phyloP scores from a whole-genome alignment of 2,888 invertebrate species.

The Sicus ferrugineus region DNA sequence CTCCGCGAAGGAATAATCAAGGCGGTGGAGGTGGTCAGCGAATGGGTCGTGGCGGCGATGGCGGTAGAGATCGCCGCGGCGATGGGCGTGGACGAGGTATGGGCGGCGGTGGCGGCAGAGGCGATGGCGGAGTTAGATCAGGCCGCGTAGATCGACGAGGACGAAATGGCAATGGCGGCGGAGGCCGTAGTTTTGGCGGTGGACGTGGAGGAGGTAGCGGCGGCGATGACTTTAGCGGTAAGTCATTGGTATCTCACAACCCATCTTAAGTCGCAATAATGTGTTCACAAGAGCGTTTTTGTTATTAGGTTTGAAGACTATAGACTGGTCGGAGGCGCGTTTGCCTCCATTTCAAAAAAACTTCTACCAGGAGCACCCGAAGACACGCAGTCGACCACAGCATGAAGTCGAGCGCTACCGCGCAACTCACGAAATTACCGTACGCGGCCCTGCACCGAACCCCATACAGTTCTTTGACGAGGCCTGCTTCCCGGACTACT shows the following conservation, averaged over 20 bases:
- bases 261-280: neutral
- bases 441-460: conserved; percentile 77
- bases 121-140: conserved; percentile 48
- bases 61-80: conserved; percentile 40
- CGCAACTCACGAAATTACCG: conserved; percentile 74
- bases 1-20: conserved; percentile 39
- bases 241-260: conserved; percentile 9
- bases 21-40: conserved; percentile 44
- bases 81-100: conserved; percentile 36
- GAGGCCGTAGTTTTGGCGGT: conserved; percentile 94
- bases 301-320: conserved; percentile 65
- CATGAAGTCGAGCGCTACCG: conserved; percentile 77
- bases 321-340: conserved; percentile 68
- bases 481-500: conserved; percentile 79
- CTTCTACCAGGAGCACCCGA: conserved; percentile 79
- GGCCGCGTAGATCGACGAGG: conserved; percentile 52
- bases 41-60: conserved; percentile 43
- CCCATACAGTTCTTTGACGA: conserved; percentile 83
- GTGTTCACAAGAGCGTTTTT: neutral
- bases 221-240: conserved; percentile 66
- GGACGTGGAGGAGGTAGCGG: conserved; percentile 64
- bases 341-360: conserved; percentile 80
- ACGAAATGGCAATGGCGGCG: conserved; percentile 57
- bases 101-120: conserved; percentile 34
- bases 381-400: conserved; percentile 69